phyloP scores from a whole-genome alignment of 2,113 vertebrate species.

The Gopherus evgoodei region DNA sequence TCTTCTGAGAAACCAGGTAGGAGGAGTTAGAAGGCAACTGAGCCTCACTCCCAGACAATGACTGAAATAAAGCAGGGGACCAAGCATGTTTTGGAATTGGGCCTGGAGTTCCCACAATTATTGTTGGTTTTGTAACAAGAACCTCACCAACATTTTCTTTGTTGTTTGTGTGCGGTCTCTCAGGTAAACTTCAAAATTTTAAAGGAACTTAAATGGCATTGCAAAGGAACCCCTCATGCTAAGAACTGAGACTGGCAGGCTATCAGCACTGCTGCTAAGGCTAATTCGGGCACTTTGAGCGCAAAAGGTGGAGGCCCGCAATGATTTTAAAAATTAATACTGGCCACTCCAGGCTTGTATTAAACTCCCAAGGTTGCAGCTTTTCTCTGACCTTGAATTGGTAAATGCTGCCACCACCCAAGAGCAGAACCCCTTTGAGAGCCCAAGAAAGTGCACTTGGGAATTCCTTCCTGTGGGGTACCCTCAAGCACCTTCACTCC shows the following conservation, averaged over 20 bases:
- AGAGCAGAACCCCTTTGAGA: no score
- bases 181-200: fast-evolving
- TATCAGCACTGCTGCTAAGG: not conserved
- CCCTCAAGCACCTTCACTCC: no score
- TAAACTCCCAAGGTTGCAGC: no score
- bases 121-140: not conserved
- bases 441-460: no score
- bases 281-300: no score
- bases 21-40: fast-evolving
- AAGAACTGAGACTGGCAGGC: not conserved
- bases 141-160: not conserved
- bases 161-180: not conserved
- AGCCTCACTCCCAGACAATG: not conserved
- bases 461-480: no score
- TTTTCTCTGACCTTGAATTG: no score
- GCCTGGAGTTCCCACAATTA: not conserved
- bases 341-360: no score
- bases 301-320: no score
- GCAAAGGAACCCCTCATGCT: fast-evolving
- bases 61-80: not conserved
- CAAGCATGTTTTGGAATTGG: not conserved
- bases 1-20: fast-evolving
- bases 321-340: no score
- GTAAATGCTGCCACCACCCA: no score
- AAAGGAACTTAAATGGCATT: not conserved